Base-by-base conservation (phyloP, 2,888 invertebrate species). In the Phyllotreta cruciferae region DNA sequence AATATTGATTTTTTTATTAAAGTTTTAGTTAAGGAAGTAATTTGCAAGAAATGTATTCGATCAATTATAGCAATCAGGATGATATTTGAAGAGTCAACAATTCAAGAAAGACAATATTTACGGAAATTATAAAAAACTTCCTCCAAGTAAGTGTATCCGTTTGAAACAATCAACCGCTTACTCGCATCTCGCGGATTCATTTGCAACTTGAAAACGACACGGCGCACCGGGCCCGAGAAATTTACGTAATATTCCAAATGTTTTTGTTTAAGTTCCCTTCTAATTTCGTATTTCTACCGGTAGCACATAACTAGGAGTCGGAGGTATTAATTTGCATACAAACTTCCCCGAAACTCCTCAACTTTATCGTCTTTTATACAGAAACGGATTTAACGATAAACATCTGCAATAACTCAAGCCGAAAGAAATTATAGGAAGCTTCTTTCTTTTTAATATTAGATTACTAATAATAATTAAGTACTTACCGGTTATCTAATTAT, bases 261-360 rank as follows among this genome's bases (percentile, higher is more conserved):
- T 73, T 71, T 74, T 74, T 73, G 71, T 71, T 73, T 73, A 74
- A 75, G 70, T 74, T 74, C 6, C 69, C 68, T 65, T 71, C 72
- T 74, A 73, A 76, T 76, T 76, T 75, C 72, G 72, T 73, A 74
- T 75, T 71, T 73, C 72, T 70, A 67, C 63, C 64, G 70, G 66
- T 69, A 71, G 70, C 71, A 71, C 69, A 73, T 71, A 69, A 69
- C 68, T 57, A 60, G 56, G 67, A 68, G 64, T 61, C 71, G 76
- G 74, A 76, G 77, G 74, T 77, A 78, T 74, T 74, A 77, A 79
- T 79, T 80, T 79, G 75, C 79, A 79, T 79, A 75, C 73, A 77
- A 77, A 79, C 64, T 66, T 62, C 42, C 10, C 42, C 10, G 10
- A 52, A 58, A 58, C 58, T 58, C 42, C 35, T 10, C 9, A 58